Evolutionary conservation across 1,140 invertebrate genomes (phyloP).

Genomic region (Cotesia glomerata): DNA sequence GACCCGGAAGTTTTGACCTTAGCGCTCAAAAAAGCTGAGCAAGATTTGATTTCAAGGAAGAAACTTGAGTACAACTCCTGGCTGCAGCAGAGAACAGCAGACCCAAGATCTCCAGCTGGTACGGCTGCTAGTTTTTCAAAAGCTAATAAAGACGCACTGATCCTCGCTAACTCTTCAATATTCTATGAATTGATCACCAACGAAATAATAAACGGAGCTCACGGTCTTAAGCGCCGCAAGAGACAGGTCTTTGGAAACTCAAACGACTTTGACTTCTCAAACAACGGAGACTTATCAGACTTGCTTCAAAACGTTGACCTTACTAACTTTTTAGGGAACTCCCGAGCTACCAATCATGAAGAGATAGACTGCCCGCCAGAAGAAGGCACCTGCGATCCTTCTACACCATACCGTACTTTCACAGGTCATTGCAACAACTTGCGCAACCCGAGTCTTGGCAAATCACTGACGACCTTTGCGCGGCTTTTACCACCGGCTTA

Average conservation of each 20-base stretch:
- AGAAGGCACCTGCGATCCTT: constrained; percentile 76
- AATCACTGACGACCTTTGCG: constrained; percentile 85
- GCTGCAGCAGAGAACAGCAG: constrained; percentile 69
- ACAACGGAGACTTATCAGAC: constrained; percentile 72
- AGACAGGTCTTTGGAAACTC: constrained; percentile 74
- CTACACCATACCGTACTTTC: constrained; percentile 78
- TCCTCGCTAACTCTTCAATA: constrained; percentile 85
- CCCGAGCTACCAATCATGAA: constrained; percentile 64
- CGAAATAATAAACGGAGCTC: constrained; percentile 76
- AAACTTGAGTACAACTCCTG: constrained; percentile 80
- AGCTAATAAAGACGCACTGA: constrained; percentile 81
- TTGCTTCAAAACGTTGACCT: constrained; percentile 78
- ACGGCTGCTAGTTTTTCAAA: constrained; percentile 88
- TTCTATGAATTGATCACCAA: constrained; percentile 86
- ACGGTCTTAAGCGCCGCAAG: constrained; percentile 67
- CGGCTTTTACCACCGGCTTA: constrained; percentile 85
- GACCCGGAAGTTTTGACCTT: constrained; percentile 64
- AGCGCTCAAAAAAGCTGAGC: constrained; percentile 76
- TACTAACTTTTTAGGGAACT: constrained; percentile 65
- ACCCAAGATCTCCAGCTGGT: constrained; percentile 84
- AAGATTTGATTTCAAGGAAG: constrained; percentile 73
- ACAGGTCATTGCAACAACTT: constrained; percentile 93
- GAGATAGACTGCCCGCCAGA: constrained; percentile 66
- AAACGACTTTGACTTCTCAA: constrained; percentile 69
- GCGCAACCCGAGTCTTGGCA: constrained; percentile 82